phyloP scores from a whole-genome alignment of 2,888 invertebrate genomes.

The Dicyrtomina minuta region DNA sequence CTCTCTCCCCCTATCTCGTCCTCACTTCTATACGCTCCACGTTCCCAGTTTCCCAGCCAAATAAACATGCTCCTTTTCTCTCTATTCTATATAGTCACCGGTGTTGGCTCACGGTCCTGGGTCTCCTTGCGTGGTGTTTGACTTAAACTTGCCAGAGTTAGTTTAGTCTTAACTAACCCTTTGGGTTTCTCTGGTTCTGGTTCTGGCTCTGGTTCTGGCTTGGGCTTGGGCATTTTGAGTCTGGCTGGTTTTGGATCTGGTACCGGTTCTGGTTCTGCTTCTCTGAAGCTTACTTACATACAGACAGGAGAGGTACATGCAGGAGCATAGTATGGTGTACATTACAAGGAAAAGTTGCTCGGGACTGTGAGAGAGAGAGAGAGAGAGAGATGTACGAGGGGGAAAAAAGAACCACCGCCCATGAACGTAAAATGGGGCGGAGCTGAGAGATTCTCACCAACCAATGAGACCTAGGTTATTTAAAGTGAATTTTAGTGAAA shows the following conservation, averaged over 20 bases:
- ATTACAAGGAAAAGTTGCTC: not conserved
- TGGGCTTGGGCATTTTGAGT: not conserved
- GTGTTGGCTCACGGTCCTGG: no score
- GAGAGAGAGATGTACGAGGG: not conserved
- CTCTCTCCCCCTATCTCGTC: not conserved
- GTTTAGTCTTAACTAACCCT: no score
- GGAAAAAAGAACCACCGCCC: slow-evolving; percentile 22
- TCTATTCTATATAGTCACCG: no score
- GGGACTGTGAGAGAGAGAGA: not conserved
- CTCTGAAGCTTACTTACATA: not conserved
- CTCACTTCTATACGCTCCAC: no score
- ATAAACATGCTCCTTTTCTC: no score
- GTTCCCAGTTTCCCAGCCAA: no score
- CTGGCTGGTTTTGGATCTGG: not conserved
- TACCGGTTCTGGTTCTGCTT: not conserved
- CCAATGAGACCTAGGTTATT: slow-evolving; percentile 21
- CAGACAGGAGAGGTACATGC: no score
- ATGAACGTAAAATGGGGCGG: slow-evolving; percentile 31
- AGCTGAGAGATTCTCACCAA: slow-evolving; percentile 10
- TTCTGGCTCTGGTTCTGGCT: not conserved
- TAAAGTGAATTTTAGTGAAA: slow-evolving; percentile 34
- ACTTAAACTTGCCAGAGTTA: no score
- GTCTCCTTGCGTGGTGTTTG: no score
- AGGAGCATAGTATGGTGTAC: no score
- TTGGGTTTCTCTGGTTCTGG: not conserved